phyloP scores from a whole-genome alignment of 2,888 invertebrate genomes.

The Oscheius myriophilus region DNA sequence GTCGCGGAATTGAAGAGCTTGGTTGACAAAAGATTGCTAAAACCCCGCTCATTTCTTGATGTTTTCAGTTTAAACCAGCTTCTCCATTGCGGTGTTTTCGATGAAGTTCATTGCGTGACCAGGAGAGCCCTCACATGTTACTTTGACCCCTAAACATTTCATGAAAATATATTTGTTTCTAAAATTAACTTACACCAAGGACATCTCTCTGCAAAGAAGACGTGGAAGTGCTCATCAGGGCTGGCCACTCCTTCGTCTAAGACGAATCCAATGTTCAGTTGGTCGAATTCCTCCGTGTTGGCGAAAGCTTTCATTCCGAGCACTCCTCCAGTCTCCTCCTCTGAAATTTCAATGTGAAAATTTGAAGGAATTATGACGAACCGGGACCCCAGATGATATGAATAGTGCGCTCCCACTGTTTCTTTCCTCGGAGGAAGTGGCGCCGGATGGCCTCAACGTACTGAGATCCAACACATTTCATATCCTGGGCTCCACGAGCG shows the following conservation, averaged over 20 bases:
- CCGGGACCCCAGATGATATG: constrained; percentile 82
- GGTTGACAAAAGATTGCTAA: constrained; percentile 55
- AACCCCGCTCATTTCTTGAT: neutral
- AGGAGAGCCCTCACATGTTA: constrained; percentile 83
- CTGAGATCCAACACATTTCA: constrained; percentile 84
- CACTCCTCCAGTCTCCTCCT: constrained; percentile 87
- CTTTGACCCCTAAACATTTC: constrained; percentile 80
- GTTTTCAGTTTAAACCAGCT: constrained; percentile 35
- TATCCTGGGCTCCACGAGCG: constrained; percentile 82
- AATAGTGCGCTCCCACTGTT: constrained; percentile 77
- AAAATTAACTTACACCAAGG: constrained; percentile 82
- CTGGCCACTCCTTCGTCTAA: constrained; percentile 82
- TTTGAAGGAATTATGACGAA: too few relatives aligned
- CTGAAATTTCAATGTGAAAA: too few relatives aligned
- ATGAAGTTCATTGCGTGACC: constrained; percentile 87
- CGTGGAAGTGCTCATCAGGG: constrained; percentile 70
- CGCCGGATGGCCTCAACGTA: constrained; percentile 80
- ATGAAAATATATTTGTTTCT: too few relatives aligned
- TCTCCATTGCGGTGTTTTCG: constrained; percentile 79
- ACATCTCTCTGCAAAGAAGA: constrained; percentile 76
- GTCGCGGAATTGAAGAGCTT: constrained; percentile 59
- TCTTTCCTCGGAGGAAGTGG: constrained; percentile 75
- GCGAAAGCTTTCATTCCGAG: constrained; percentile 85
- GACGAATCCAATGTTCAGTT: constrained; percentile 84
- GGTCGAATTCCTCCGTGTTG: constrained; percentile 80